Evolutionary conservation across 2,888 invertebrate species (phyloP), one percentile per base, ranked within the genome.

Genomic region (Apodemia duryi): DNA sequence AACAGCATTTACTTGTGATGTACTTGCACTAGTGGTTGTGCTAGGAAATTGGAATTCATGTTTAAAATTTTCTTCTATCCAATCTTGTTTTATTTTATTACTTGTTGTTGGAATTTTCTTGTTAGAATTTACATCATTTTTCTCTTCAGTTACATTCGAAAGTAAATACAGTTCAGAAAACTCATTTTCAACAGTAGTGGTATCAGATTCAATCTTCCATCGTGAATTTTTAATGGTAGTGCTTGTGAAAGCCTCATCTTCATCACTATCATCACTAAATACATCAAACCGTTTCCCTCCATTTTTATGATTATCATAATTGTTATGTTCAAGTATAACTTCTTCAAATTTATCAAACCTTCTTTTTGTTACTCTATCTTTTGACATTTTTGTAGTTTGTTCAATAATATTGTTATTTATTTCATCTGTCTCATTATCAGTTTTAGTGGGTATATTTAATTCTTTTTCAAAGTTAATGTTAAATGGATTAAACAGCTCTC

Each of bases 221-320:
- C 49, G 28, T 13, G 38, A 57, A 32, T 28, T 4, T 67, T 52
- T 65, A 29, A 60, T 65, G 9, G 61, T 64, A 28, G 65, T 63
- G 43, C 62, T 65, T 29, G 63, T 1, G 6, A 65, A 62, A 21
- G 28, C 29, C 11, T 65, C 68, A 11, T 77, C 71, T 38, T 74
- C 75, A 1, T 75, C 74, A 9, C 72, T 66, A 11, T 81, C 78
- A 49, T 72, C 76, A 60, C 65, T 63, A 62, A 71, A 74, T 35
- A 76, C 63, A 69, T 78, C 75, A 65, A 69, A 70, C 61, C 71
- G 75, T 62, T 70, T 10, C 66, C 65, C 1, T 66, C 65, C 35
- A 65, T 67, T 65, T 69, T 63, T 54, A 66, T 63, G 6, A 29
- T 2, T 54, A 4, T 54, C 54, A 54, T 54, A 54, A 29, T 54